Percentiles rank a stretch among this genome's conserved stretches.
Evolutionary conservation across 1,140 invertebrate species (phyloP).

Genomic region (Drosophila hydei): DNA sequence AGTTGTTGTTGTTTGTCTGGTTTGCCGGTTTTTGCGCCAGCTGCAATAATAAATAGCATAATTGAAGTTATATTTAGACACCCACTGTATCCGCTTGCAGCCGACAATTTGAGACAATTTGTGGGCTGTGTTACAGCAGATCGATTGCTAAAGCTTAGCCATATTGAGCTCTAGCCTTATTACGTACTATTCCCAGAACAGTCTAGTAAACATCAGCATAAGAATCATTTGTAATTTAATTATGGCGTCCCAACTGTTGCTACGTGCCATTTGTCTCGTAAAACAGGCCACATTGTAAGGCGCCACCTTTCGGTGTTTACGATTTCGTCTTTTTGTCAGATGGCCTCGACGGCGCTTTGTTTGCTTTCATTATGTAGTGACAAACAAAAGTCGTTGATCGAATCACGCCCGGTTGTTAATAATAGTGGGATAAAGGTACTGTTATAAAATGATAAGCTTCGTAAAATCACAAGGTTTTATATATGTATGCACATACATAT

Average conservation of each 20-base stretch:
- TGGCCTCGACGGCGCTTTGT: slow-evolving; percentile 45
- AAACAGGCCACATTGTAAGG: slow-evolving; percentile 25
- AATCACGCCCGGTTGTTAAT: slow-evolving; percentile 15
- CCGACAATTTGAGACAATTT: slow-evolving; percentile 16
- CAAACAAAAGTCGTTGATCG: slow-evolving; percentile 42
- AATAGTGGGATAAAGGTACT: slow-evolving; percentile 27
- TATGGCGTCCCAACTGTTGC: slow-evolving; percentile 58
- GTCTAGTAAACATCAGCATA: slow-evolving; percentile 62
- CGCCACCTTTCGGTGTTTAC: slow-evolving; percentile 6
- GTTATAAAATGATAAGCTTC: slow-evolving; percentile 7
- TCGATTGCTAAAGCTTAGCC: slow-evolving; percentile 8
- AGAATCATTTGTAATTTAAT: slow-evolving; percentile 58
- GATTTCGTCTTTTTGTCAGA: slow-evolving; percentile 18
- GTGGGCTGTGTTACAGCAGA: neutral
- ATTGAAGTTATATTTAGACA: slow-evolving; percentile 76
- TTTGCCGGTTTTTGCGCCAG: slow-evolving; percentile 69
- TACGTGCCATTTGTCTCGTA: slow-evolving; percentile 71
- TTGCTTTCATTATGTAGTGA: slow-evolving; percentile 42
- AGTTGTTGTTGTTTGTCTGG: slow-evolving; percentile 72
- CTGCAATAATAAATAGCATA: slow-evolving; percentile 75
- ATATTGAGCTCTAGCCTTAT: neutral
- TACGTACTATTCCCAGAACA: neutral
- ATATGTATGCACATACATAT: neutral
- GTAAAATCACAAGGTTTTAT: slow-evolving; percentile 13
- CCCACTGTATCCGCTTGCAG: slow-evolving; percentile 61